phyloP scores from a whole-genome alignment of 2,888 invertebrate genomes.

The Gortyna flavago region DNA sequence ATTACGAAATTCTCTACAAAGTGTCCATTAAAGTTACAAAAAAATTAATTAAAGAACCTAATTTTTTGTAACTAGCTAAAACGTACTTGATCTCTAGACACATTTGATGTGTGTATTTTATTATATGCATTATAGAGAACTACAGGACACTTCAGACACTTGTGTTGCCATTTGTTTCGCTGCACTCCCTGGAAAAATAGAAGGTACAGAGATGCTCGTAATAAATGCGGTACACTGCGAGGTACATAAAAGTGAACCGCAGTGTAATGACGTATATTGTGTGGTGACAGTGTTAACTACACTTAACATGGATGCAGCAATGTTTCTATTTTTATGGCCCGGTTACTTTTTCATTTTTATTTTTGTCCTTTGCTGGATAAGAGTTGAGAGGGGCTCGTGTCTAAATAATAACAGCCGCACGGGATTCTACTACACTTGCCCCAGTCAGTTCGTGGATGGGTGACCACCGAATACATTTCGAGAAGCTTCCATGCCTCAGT shows the following conservation, averaged over 20 bases:
- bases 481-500: background rate
- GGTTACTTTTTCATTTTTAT: background rate
- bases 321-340: conserved; percentile 9
- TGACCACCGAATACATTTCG: too few species aligned
- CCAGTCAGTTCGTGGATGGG: too few species aligned
- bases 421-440: too few species aligned
- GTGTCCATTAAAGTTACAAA: too few species aligned
- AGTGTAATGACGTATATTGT: conserved; percentile 50
- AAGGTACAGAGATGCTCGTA: conserved; percentile 18
- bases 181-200: conserved; percentile 29
- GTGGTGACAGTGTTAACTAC: conserved; percentile 12
- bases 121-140: too few species aligned
- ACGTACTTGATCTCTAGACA: too few species aligned
- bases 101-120: too few species aligned
- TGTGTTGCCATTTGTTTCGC: conserved; percentile 37
- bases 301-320: conserved; percentile 4
- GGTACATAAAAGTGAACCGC: conserved; percentile 6
- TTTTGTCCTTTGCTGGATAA: background rate
- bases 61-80: too few species aligned
- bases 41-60: too few species aligned
- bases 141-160: conserved; percentile 20
- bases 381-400: background rate
- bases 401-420: background rate
- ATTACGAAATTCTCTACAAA: too few species aligned
- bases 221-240: conserved; percentile 37